These are phyloP conservation scores for Vidua macroura DNA, from an alignment of 2,113 vertebrate genomes.

Conservation along the genomic window DNA sequence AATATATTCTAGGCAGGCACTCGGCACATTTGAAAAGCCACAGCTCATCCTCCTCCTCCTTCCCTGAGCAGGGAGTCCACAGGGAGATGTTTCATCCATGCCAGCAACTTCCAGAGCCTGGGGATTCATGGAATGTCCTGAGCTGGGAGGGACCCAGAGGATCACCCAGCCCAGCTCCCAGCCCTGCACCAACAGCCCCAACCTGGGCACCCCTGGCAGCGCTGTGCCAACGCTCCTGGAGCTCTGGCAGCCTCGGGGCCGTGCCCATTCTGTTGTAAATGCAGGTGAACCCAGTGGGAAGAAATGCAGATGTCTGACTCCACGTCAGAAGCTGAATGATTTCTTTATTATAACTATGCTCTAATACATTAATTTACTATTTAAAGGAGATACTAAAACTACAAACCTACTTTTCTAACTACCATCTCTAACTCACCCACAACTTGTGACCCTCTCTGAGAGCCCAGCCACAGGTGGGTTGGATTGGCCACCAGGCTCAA, in stretches of 20 bases:
- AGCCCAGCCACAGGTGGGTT: no score
- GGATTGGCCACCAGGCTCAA: no score
- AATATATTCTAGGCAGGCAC: neutral
- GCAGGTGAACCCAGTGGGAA: no score
- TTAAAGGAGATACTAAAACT: no score
- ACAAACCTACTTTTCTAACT: no score
- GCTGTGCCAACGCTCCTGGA: neutral
- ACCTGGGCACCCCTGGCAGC: neutral
- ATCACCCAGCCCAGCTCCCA: rapidly evolving
- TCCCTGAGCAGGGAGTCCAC: neutral
- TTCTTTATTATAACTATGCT: no score
- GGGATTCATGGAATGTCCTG: neutral
- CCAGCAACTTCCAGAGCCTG: neutral
- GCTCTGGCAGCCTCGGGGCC: neutral
- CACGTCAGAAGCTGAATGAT: no score
- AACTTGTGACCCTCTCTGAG: no score
- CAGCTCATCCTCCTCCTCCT: neutral
- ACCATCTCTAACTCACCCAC: no score
- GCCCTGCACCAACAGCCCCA: neutral
- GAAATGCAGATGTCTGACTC: no score
- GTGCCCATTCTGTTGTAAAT: no score
- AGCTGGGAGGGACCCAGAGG: neutral
- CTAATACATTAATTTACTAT: no score
- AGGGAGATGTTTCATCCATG: neutral
- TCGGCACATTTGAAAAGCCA: neutral